Evolutionary conservation across 2,888 invertebrate species (phyloP), one percentile per base, ranked within the genome.

Genomic region (Eueremaeus valkanovi): DNA sequence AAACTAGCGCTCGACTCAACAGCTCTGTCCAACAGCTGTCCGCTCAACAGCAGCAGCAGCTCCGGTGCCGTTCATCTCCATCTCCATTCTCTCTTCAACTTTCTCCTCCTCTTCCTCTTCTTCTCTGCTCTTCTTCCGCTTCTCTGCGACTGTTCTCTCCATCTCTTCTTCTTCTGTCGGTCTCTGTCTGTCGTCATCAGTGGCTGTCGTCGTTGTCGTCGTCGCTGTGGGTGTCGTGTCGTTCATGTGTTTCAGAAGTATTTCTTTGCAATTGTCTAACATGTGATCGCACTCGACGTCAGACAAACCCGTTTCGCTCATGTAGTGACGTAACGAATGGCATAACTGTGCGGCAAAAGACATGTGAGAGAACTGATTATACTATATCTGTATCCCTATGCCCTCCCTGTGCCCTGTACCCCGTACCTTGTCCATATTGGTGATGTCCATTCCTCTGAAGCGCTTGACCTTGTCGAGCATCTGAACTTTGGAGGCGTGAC

Each of bases 181-280:
- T 27, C 18, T 16, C 49, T n/a, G n/a, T 49, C 49, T 3, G 49
- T 49, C 49, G 49, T 18, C 49, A 16, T n/a, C 49, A 18, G 6
- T 49, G 11, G 21, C 18, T 49, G 49, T 49, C 21, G 49, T 49
- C 49, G 49, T 49, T 18, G 49, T 49, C 49, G 49, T 49, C 18
- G 49, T 11, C 49, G 49, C 21, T 18, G 49, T 49, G 6, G 8
- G 18, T 49, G 49, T 49, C 49, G 49, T 49, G 8, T n/a, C 5
- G 8, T 45, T 24, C 31, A 83, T 84, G 77, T 86, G 80, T 80
- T 58, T n/a, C 18, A 74, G 11, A 36, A 73, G 33, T 16, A 73
- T 27, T 2, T 21, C n/a, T 58, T 24, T 13, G 8, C 27, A 40
- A 5, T 55, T 24, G 18, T 13, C 73, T 6, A 73, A 21, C 24